A percentile compares a stretch with the other conserved stretches of the same genome.
Conservation (phyloP, 2,113 vertebrate species). For the Emberiza fucata region DNA sequence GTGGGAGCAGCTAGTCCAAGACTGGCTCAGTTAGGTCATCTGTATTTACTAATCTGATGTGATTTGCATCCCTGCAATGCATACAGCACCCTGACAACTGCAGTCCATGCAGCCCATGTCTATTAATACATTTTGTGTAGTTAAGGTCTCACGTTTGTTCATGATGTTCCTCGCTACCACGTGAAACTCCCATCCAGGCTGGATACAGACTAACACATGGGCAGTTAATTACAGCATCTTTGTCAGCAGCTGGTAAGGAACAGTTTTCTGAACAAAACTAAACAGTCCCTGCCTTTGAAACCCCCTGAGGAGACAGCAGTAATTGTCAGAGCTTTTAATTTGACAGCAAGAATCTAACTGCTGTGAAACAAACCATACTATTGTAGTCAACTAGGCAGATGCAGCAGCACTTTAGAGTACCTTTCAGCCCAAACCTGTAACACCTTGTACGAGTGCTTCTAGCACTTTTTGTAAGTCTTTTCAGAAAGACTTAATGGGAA, state of each 20-base stretch:
- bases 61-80: neutral
- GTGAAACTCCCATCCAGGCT: neutral
- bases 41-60: neutral
- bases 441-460: neutral
- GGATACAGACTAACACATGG: neutral
- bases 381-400: neutral
- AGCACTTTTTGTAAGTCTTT: neutral
- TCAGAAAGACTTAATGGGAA: neutral
- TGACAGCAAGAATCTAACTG: neutral
- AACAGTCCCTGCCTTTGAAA: neutral
- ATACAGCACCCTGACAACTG: neutral
- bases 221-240: neutral
- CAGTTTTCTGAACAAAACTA: neutral
- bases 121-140: neutral
- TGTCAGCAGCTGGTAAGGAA: neutral
- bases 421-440: neutral
- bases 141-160: neutral
- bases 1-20: neutral
- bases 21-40: neutral
- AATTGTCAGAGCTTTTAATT: neutral
- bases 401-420: neutral
- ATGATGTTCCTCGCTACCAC: neutral
- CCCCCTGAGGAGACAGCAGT: neutral
- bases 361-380: neutral
- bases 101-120: neutral